phyloP scores from a whole-genome alignment of 2,888 invertebrate species.

The Orchesella flavescens region DNA sequence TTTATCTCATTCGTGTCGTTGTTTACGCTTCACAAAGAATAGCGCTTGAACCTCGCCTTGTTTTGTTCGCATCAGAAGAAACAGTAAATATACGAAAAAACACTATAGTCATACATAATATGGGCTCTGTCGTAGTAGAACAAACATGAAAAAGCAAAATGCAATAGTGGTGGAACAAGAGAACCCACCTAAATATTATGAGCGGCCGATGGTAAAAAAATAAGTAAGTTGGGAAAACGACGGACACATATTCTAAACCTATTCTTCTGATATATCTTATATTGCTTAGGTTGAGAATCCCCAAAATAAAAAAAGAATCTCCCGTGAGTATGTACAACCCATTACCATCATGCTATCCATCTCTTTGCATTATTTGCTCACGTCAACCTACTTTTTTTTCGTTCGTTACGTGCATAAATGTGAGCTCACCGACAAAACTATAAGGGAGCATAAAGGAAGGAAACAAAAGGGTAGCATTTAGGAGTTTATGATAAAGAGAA shows the following conservation, averaged over 20 bases:
- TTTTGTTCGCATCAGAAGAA: slow-evolving; percentile 8
- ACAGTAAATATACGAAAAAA: neutral
- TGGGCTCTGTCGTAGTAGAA: neutral
- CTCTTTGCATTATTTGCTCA: slow-evolving; percentile 57
- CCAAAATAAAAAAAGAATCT: slow-evolving; percentile 23
- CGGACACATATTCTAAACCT: neutral
- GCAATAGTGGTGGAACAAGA: neutral
- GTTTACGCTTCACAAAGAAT: slow-evolving; percentile 47
- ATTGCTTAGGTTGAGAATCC: neutral
- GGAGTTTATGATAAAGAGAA: slow-evolving; percentile 5
- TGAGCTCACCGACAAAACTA: neutral
- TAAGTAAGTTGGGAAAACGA: slow-evolving; percentile 5
- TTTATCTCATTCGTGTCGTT: slow-evolving; percentile 51
- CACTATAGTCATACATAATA: neutral
- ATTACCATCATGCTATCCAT: slow-evolving; percentile 58
- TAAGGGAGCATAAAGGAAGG: neutral
- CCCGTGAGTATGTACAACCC: slow-evolving; percentile 50
- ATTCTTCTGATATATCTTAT: slow-evolving; percentile 2
- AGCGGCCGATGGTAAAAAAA: neutral
- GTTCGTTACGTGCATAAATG: slow-evolving; percentile 13
- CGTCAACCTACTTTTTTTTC: slow-evolving; percentile 59
- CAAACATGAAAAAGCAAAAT: slow-evolving; percentile 1
- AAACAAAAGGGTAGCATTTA: slow-evolving; percentile 2
- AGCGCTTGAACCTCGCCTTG: slow-evolving; percentile 27
- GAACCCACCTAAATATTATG: neutral